A percentile compares a stretch with the other conserved stretches of the same genome.
Conservation (phyloP, 2,113 vertebrate genomes). For the Sinocyclocheilus grahami region DNA sequence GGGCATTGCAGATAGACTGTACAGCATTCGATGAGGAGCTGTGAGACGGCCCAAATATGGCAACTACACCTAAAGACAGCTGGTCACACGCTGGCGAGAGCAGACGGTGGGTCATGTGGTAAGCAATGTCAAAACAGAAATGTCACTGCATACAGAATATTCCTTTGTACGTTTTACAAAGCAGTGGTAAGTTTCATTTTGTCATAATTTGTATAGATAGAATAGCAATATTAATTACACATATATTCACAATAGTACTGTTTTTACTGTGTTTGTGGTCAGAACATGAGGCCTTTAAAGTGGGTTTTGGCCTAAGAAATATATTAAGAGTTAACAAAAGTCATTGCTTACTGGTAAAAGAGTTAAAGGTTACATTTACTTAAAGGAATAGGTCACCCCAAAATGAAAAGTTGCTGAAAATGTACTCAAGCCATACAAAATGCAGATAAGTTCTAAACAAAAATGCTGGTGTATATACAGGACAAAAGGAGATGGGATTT, state of each 20-base stretch:
- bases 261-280: not conserved
- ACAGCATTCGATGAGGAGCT: constrained; percentile 96
- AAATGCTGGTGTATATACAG: not conserved
- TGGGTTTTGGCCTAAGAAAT: not conserved
- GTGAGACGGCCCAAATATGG: constrained; percentile 96
- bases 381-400: not conserved
- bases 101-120: constrained; percentile 2
- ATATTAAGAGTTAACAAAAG: too few relatives aligned
- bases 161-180: not conserved
- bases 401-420: not conserved
- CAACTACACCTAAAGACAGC: constrained; percentile 95
- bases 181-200: not conserved
- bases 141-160: constrained; percentile 6
- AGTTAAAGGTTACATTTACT: too few relatives aligned
- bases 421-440: not conserved
- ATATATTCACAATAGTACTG: too few relatives aligned
- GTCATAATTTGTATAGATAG: not conserved
- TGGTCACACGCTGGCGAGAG: constrained; percentile 89
- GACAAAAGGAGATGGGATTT: not conserved
- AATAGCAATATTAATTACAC: not conserved
- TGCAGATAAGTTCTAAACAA: not conserved
- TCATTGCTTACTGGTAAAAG: not conserved
- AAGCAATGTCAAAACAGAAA: constrained; percentile 34
- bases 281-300: not conserved
- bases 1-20: constrained; percentile 97